A percentile compares a stretch with the other conserved stretches of the same genome.
phyloP scores from a whole-genome alignment of 37 sponge, comb jelly and placozoan genomes.

The Oopsacas minuta region DNA sequence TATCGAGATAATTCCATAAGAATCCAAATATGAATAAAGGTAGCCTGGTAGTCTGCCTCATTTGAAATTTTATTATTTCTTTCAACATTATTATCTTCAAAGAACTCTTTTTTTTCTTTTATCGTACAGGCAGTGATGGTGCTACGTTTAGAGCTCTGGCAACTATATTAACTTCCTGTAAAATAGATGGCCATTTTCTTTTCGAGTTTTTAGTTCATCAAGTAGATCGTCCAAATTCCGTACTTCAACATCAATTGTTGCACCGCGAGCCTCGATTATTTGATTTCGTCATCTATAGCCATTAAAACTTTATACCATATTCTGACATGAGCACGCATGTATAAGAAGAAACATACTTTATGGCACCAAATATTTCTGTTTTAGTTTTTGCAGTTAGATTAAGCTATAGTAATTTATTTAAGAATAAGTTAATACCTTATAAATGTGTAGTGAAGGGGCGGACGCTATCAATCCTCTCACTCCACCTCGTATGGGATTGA shows the following conservation, averaged over 20 bases:
- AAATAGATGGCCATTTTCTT: constrained; percentile 14
- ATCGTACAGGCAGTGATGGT: constrained; percentile 10
- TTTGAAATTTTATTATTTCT: neutral
- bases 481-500: constrained; percentile 19
- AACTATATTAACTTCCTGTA: constrained; percentile 5
- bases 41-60: constrained; percentile 1
- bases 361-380: constrained; percentile 12
- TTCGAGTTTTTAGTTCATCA: constrained; percentile 12
- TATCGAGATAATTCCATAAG: constrained; percentile 16
- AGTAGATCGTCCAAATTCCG: constrained; percentile 15
- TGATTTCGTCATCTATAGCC: constrained; percentile 14
- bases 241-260: constrained; percentile 18
- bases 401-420: neutral
- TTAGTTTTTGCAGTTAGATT: constrained; percentile 12
- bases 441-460: constrained; percentile 17
- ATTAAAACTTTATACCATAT: constrained; percentile 6
- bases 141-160: neutral
- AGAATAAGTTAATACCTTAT: neutral
- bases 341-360: constrained; percentile 15
- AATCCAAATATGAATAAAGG: constrained; percentile 14
- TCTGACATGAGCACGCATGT: constrained; percentile 16
- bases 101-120: neutral
- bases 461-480: constrained; percentile 1
- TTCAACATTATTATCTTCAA: constrained; percentile 16
- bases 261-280: constrained; percentile 11